Evolutionary conservation across 2,113 vertebrate genomes (phyloP).

Genomic region (Colistium nudipinnis): DNA sequence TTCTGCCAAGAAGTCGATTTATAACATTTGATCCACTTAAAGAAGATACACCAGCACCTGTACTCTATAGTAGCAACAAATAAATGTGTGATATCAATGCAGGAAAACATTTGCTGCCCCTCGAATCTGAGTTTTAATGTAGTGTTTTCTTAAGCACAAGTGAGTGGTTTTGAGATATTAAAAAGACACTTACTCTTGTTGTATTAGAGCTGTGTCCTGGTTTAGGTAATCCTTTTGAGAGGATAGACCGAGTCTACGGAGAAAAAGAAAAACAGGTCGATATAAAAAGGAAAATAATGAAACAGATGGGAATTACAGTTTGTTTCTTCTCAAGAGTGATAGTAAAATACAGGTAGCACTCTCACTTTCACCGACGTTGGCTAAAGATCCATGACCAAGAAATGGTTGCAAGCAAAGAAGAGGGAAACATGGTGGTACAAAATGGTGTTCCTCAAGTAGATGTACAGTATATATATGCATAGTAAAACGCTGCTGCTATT

Average conservation of each 20-base stretch:
- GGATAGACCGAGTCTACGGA: conserved; percentile 57
- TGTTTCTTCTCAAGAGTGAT: no score
- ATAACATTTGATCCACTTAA: conserved; percentile 25
- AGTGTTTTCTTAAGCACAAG: not conserved
- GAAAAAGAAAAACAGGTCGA: conserved; percentile 12
- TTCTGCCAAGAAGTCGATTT: conserved; percentile 38
- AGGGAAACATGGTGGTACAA: no score
- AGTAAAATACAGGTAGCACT: no score
- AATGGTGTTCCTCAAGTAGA: no score
- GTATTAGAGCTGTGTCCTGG: conserved; percentile 21
- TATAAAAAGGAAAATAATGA: not conserved
- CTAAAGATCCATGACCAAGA: no score
- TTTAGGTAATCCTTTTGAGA: conserved; percentile 9
- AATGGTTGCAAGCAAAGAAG: no score
- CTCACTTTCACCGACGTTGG: no score
- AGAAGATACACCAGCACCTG: conserved; percentile 41
- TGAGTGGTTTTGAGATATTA: not conserved
- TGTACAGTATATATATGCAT: no score
- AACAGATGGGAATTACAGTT: not conserved
- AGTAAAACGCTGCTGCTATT: no score
- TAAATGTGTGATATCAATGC: not conserved
- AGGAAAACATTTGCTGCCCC: not conserved
- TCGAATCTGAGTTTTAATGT: not conserved
- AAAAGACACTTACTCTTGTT: conserved; percentile 48
- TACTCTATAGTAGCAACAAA: conserved; percentile 43